Evolutionary conservation across 2,797 vertebrate genomes (phyloP).

Genomic region (Macroramphosus scolopax): DNA sequence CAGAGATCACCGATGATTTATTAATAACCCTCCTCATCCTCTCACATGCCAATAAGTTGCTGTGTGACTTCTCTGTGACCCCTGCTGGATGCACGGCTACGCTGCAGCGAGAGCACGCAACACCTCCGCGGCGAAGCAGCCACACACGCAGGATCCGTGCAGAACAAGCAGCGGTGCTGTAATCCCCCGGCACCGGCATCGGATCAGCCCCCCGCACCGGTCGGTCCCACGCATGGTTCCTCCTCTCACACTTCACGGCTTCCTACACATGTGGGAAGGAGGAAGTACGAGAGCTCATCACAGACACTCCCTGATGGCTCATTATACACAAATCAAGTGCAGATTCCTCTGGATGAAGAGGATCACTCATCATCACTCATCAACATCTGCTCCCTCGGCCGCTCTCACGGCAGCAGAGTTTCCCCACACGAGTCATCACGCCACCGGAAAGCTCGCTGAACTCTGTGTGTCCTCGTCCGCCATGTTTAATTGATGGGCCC

Average conservation of each 20-base stretch:
- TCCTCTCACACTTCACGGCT: slow-evolving; percentile 2
- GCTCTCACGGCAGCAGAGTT: slow-evolving; percentile 12
- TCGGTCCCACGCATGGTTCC: background rate
- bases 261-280: no score
- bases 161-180: slow-evolving; percentile 28
- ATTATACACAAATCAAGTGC: no score
- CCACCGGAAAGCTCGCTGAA: slow-evolving; percentile 49
- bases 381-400: background rate
- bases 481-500: slow-evolving; percentile 70
- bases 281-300: no score
- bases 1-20: no score
- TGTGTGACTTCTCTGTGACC: slow-evolving; percentile 25
- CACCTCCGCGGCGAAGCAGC: slow-evolving; percentile 8
- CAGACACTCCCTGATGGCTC: no score
- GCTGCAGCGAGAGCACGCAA: slow-evolving; percentile 26
- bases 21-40: no score
- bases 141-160: slow-evolving; percentile 21
- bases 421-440: slow-evolving; percentile 10
- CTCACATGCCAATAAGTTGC: background rate
- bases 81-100: background rate
- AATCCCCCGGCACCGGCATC: slow-evolving; percentile 28
- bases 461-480: slow-evolving; percentile 60
- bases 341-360: no score
- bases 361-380: background rate
- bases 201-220: slow-evolving; percentile 34